These are phyloP conservation scores for Brachyalestes nurse DNA, from an alignment of 2,797 vertebrate species.

Conservation along the genomic window DNA sequence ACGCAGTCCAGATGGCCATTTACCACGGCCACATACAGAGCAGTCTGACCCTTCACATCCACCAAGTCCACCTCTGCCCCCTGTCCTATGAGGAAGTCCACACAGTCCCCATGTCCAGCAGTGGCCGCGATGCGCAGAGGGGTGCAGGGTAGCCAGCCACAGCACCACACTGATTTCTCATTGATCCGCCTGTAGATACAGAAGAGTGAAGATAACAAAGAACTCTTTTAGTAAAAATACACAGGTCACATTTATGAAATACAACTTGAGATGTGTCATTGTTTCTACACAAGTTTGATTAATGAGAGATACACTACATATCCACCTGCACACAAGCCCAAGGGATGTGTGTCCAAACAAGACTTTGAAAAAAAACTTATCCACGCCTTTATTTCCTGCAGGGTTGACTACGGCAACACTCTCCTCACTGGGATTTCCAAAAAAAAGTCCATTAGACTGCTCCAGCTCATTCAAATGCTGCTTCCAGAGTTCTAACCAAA, in stretches of 20 bases:
- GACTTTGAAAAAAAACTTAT: too few species aligned
- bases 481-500: too few species aligned
- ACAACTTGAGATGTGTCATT: too few species aligned
- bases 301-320: too few species aligned
- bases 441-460: too few species aligned
- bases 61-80: constrained; percentile 92
- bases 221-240: neutral
- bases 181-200: constrained; percentile 84
- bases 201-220: neutral
- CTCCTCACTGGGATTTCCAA: too few species aligned
- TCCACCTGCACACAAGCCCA: too few species aligned
- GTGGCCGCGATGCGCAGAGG: constrained; percentile 91
- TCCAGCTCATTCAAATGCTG: too few species aligned
- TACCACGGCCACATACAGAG: constrained; percentile 90
- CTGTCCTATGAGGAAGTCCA: constrained; percentile 85
- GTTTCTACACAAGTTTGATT: too few species aligned
- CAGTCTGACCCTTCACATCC: constrained; percentile 94
- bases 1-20: constrained; percentile 92
- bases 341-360: too few species aligned
- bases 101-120: constrained; percentile 86
- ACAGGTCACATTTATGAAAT: neutral
- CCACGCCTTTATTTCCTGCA: too few species aligned
- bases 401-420: too few species aligned
- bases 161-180: constrained; percentile 94
- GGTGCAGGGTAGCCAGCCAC: constrained; percentile 91